Conservation (phyloP, 2,888 invertebrate species). For the Argyra leucocephala region DNA sequence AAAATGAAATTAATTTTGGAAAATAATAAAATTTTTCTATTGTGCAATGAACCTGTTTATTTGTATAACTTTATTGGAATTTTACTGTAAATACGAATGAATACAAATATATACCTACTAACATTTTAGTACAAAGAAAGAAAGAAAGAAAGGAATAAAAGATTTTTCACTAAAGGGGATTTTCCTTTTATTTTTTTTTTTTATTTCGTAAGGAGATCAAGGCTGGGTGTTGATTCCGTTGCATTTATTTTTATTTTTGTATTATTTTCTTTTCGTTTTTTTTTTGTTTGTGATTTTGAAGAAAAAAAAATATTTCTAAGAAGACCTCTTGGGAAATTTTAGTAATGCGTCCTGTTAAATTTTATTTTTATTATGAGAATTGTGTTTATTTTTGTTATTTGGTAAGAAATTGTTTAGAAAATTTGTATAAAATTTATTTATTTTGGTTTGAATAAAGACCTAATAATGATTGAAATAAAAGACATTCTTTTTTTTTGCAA, state of each 20-base stretch:
- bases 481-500: no score
- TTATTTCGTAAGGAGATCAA: no score
- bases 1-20: neutral
- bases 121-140: neutral
- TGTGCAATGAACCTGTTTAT: constrained; percentile 6
- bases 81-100: no score
- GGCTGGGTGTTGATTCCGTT: neutral
- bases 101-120: neutral
- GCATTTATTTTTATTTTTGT: neutral
- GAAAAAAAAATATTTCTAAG: no score
- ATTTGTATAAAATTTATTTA: no score
- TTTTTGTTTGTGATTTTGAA: neutral
- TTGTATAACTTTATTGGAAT: constrained; percentile 1
- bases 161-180: neutral
- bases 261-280: neutral
- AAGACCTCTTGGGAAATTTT: neutral
- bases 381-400: no score
- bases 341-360: constrained; percentile 2
- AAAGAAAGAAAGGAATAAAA: neutral
- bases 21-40: neutral
- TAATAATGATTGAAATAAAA: no score
- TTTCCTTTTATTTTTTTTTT: no score
- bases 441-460: no score
- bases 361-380: no score
- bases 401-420: no score